Evolutionary conservation across 2,797 vertebrate species (phyloP), one percentile per base, ranked within the genome.

Genomic region (Epinephelus malabaricus): DNA sequence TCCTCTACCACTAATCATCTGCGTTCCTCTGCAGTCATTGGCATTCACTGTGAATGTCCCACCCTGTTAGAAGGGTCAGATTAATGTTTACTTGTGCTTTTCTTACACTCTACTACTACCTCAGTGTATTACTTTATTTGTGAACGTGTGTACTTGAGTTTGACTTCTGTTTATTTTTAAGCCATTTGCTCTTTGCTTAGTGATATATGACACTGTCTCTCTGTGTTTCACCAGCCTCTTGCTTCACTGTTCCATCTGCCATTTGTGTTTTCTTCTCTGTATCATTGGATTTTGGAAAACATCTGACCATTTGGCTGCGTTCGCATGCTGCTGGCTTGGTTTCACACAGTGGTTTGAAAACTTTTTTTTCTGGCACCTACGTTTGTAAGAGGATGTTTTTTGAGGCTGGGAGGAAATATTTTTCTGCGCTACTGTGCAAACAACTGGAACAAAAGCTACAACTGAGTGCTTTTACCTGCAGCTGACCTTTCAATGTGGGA

Each of bases 361-460:
- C 7, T 1, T 45, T 63, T 55, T 68, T 72, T 60, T 76, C 72
- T 76, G 69, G 55, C 65, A 67, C 54, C 47, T 54, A 55, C 7
- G 60, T 59, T 76, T 84, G 47, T 62, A 55, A 69, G 18, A 45
- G 49, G 34, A 76, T 69, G 59, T 46, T 78, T 81, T n/a, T 81
- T 59, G n/a, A 76, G 59, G 51, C 40, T 43, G 38, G 45, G 54
- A 82, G 67, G 63, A 87, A 83, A 77, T 82, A 56, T 67, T 82
- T 86, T 76, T 70, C 69, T 82, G 25, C 1, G 30, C 62, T 27
- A 75, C 82, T 81, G 63, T 78, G 75, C 46, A 84, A 81, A 25
- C 49, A 76, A 66, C 11, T 30, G 64, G 19, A 78, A 73, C 43
- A 63, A 79, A 86, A 79, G 18, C 21, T 53, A 13, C 6, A 68